Base-by-base conservation (phyloP, 2,797 vertebrate species). In the Xenentodon cancila region DNA sequence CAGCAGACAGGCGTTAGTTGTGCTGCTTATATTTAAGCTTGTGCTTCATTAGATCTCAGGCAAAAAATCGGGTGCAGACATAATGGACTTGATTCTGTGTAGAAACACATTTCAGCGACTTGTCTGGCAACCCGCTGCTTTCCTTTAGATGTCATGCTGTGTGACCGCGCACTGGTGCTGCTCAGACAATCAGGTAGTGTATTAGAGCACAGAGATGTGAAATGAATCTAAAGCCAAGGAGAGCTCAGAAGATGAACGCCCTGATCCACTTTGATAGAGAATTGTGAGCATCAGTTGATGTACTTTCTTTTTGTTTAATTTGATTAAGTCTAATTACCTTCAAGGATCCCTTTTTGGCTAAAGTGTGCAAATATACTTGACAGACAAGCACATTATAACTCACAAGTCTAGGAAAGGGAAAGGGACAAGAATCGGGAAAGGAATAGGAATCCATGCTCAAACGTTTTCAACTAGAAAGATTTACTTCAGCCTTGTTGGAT, bases 121-220 rank as follows among this genome's bases (percentile, higher is more conserved):
- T 50, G 60, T 74, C 70, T 74, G 53, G 64, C 68, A 75, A 75
- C 81, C 74, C 40, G 70, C 82, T 84, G 84, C 73, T 79, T 85
- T 60, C 53, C 73, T 64, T 68, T 73, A 53, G 65, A 65, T 52
- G 65, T 63, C 87, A 70, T 1, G 49, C 79, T 77, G 81, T 34
- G 81, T 52, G 73, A 68, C 71, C 16, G 51, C 58, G 82, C 37
- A 25, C 73, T 47, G 74, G 60, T 50, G 71, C 79, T 65, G n/a
- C 66, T 89, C 79, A 87, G 77, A 65, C 37, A 75, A 84, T 87
- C 87, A 82, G 58, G 77, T 69, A 54, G 73, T 30, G 68, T 71
- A 91, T 87, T 84, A 71, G 64, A 77, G 80, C 77, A 83, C 87
- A 92, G 86, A 86, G 82, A 81, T 87, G 90, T 89, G 86, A 82